Conservation (phyloP, 2,113 vertebrate species). For the Protobothrops mucrosquamatus region DNA sequence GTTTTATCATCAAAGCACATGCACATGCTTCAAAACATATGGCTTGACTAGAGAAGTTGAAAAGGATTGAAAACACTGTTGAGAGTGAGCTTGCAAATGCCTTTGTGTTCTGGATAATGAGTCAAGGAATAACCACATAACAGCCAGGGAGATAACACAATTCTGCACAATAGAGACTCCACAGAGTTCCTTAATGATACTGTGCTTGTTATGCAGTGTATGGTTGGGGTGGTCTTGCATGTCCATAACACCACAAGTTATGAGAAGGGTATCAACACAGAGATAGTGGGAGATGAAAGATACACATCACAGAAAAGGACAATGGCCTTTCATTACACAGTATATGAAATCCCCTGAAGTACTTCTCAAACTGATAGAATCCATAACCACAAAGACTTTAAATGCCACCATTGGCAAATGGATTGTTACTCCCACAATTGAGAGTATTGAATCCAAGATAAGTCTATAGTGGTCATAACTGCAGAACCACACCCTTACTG, state of each 20-base stretch:
- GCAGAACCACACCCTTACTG: background rate
- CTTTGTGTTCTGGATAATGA: background rate
- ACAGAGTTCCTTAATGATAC: background rate
- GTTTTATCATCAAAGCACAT: background rate
- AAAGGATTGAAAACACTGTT: background rate
- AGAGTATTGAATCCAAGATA: background rate
- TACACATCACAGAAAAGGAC: background rate
- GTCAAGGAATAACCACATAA: background rate
- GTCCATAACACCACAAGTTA: background rate
- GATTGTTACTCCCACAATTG: background rate
- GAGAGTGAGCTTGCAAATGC: background rate
- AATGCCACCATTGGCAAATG: background rate
- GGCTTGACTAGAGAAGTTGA: background rate
- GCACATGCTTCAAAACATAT: background rate
- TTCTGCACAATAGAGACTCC: background rate
- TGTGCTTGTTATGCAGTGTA: background rate
- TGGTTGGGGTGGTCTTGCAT: background rate
- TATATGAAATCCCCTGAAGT: background rate
- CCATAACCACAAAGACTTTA: background rate
- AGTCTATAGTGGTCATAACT: background rate
- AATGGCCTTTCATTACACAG: background rate
- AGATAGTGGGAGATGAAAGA: background rate
- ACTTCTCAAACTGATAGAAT: background rate
- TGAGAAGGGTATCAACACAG: background rate
- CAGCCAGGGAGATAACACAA: background rate